Evolutionary conservation across 2,888 invertebrate species (phyloP), one percentile per base, ranked within the genome.

Genomic region (Nomada fabriciana): DNA sequence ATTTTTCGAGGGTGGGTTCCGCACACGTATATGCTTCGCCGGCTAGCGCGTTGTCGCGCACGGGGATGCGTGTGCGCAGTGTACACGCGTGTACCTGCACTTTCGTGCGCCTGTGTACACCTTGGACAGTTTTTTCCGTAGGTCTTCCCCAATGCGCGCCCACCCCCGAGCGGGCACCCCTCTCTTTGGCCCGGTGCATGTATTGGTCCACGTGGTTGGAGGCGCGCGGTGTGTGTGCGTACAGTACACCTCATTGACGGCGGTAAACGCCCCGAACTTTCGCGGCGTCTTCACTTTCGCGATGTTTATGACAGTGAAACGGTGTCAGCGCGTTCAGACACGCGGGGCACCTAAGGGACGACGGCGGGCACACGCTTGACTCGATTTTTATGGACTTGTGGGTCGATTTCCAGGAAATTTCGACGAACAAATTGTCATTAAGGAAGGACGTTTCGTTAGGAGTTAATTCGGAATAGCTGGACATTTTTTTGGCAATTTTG

Each of bases 1-100:
- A 91, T 88, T 90, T 88, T 90, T 87, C 84, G 86, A 89, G 88
- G 85, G 84, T 84, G 75, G 72, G 77, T 79, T 76, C 23, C 4
- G 55, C n/a, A 13, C 13, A 55, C 23, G 23, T 2, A 7, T 3
- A 2, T 2, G 23, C 18, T 11, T n/a, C 25, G 20, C 15, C 53
- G 57, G 29, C 25, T 42, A 25, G 57, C 57, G 29, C 81, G 71
- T 76, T 52, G 52, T n/a, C 15, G 69, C 71, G 81, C 76, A 29
- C 77, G 47, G 67, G 69, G 69, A 65, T 73, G 76, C 15, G 25
- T 25, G 23, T 1, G 57, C 25, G 23, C 15, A 29, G 47, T 70
- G 23, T 25, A 55, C 69, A 60, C 71, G 10, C 63, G 43, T 47
- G 69, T 60, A 18, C 59, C 43, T 59, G 81, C 72, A 71, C 65